Evolutionary conservation across 2,888 invertebrate genomes (phyloP).

Genomic region (Stenurella melanura): DNA sequence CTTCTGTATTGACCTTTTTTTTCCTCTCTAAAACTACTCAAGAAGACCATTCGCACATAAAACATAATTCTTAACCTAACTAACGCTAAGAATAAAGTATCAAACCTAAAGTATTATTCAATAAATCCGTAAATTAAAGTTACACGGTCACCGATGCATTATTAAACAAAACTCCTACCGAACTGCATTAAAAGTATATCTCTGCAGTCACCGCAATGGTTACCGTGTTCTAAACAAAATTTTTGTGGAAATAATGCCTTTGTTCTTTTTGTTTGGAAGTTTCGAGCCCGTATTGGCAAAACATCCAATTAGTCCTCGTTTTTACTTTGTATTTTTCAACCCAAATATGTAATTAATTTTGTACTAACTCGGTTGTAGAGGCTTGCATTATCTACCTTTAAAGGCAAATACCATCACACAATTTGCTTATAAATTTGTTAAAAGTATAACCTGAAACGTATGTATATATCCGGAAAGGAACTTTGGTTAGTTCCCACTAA

Average conservation of each 20-base stretch:
- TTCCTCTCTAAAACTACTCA: too few relatives aligned
- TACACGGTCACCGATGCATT: constrained; percentile 8
- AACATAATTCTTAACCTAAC: too few relatives aligned
- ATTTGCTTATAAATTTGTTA: constrained; percentile 68
- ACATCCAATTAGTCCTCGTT: constrained; percentile 31
- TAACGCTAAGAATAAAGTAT: neutral
- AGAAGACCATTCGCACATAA: too few relatives aligned
- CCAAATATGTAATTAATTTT: constrained; percentile 25
- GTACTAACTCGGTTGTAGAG: constrained; percentile 1
- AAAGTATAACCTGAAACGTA: constrained; percentile 43
- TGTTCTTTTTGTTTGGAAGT: constrained; percentile 23
- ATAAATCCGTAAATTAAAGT: neutral
- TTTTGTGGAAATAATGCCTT: constrained; percentile 23
- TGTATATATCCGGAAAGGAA: constrained; percentile 47
- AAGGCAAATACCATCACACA: constrained; percentile 53
- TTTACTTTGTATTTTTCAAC: constrained; percentile 29
- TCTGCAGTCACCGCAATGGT: constrained; percentile 7
- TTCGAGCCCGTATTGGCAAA: constrained; percentile 11
- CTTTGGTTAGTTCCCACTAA: constrained; percentile 20
- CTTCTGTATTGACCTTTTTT: too few relatives aligned
- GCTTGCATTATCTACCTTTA: constrained; percentile 25
- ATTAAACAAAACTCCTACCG: constrained; percentile 6
- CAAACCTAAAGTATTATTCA: constrained; percentile 4
- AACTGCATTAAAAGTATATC: constrained; percentile 10
- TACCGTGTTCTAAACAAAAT: neutral